Evolutionary conservation across 2,888 invertebrate genomes (phyloP), one percentile per base, ranked within the genome.

Genomic region (Phortica okadai): DNA sequence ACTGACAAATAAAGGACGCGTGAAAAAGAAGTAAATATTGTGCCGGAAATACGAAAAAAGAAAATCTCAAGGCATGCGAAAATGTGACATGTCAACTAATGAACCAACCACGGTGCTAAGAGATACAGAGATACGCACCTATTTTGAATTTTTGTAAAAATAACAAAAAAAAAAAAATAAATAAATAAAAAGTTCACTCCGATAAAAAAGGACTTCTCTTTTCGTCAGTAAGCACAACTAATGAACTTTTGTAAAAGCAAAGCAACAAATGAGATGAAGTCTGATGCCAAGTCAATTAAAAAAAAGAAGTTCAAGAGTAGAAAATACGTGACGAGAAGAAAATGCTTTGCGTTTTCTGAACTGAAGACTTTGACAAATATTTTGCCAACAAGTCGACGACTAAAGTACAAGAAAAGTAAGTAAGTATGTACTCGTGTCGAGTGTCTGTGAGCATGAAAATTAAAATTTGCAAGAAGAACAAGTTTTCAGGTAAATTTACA

Each of bases 241-340:
- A 89, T 89, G 84, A 89, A 89, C 77, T 80, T 72, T 62, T 6
- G 33, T 25, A 25, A 78, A 69, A 76, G 78, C 78, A 58, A 77
- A 75, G 70, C 54, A 45, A 50, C 11, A 75, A 44, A 72, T 81
- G 70, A 54, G 11, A 5, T 66, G 33, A 33, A 2, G 16, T 42
- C 54, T 54, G 44, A 75, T 73, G 77, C 77, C 74, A 77, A 90
- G 90, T 90, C 90, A 90, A 90, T 90, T 90, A n/a, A n/a, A 90
- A 90, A 86, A 81, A 74, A 76, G 54, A 54, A n/a, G 83, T 83
- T 83, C 79, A 85, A 81, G 77, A 83, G 81, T 74, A 78, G 62
- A 82, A 83, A 85, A 83, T 86, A 90, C 90, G 90, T 90, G 90
- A 90, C 88, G 80, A 66, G 82, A 81, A 81, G 75, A 69, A 21